Conservation (phyloP, 1,140 invertebrate genomes). For the Leptestheria dahalacensis region DNA sequence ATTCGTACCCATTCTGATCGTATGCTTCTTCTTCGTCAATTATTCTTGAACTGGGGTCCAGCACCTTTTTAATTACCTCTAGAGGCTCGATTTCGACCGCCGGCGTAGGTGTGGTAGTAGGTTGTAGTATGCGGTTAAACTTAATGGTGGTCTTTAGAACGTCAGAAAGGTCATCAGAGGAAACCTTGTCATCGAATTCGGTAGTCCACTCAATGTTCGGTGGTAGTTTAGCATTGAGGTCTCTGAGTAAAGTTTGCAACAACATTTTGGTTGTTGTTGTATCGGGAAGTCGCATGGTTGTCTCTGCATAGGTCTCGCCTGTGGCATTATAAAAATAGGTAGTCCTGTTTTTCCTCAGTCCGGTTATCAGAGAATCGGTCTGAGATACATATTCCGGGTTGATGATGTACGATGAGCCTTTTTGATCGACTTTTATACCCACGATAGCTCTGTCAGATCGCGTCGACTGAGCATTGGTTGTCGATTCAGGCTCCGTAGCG, state of each 20-base stretch:
- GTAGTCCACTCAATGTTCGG: background rate
- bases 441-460: background rate
- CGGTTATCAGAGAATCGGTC: background rate
- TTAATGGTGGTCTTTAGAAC: background rate
- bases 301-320: background rate
- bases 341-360: background rate
- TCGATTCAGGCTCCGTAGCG: background rate
- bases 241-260: background rate
- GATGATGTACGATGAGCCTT: background rate
- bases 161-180: background rate
- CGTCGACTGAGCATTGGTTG: background rate
- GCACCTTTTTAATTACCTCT: no score
- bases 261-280: background rate
- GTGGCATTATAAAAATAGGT: background rate
- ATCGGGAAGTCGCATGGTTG: background rate
- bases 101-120: background rate
- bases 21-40: background rate
- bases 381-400: background rate
- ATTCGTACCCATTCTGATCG: background rate
- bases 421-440: background rate
- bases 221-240: background rate
- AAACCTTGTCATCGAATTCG: background rate
- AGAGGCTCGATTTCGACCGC: background rate
- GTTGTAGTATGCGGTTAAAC: background rate
- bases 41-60: background rate